A percentile compares a stretch with the other conserved stretches of the same genome.
phyloP scores from a whole-genome alignment of 2,888 invertebrate genomes.

The Oasisia sp. region DNA sequence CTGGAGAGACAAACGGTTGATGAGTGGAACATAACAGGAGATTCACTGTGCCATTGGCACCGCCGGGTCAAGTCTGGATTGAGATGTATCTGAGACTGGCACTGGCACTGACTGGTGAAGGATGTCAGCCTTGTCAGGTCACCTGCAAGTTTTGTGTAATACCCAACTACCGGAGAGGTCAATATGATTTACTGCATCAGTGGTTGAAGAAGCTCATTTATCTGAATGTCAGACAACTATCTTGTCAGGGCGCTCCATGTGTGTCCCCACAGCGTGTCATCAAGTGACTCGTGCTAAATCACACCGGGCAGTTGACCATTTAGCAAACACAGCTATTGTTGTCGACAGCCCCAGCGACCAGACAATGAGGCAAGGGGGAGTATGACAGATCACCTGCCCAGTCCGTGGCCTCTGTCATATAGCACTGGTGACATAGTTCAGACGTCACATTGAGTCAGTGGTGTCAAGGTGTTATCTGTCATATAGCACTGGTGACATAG shows the following conservation, averaged over 20 bases:
- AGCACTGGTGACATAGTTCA: no score
- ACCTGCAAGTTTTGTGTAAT: neutral
- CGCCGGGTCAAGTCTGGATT: neutral
- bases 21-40: neutral
- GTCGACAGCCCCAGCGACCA: neutral
- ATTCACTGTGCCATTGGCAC: neutral
- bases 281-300: neutral
- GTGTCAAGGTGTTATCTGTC: no score
- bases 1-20: neutral
- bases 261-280: neutral
- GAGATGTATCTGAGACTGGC: neutral
- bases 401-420: no score
- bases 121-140: neutral
- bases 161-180: slow-evolving; percentile 6
- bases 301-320: neutral
- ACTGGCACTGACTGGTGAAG: neutral
- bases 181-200: slow-evolving; percentile 17
- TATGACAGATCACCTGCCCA: neutral
- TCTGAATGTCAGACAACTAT: slow-evolving; percentile 13
- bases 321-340: neutral
- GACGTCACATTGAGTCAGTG: no score
- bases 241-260: neutral
- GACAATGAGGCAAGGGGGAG: neutral
- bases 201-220: neutral
- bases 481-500: no score